Evolutionary conservation across 2,797 vertebrate genomes (phyloP), one percentile per base, ranked within the genome.

Genomic region (Rhinoraja longicauda): DNA sequence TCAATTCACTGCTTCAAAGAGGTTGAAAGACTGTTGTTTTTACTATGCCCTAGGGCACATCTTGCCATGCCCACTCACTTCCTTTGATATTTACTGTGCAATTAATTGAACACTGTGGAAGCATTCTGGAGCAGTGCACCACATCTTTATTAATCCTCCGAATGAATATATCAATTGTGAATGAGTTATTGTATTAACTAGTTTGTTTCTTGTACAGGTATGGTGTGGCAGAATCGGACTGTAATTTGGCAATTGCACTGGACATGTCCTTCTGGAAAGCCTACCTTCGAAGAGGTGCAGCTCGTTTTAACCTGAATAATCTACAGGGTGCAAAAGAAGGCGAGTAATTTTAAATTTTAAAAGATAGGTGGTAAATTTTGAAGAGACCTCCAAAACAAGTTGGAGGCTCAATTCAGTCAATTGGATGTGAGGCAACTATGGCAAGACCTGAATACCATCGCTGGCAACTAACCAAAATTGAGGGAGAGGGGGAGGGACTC

Each of bases 151-250:
- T 77, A 19, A 62, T 0, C n/a, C 5, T 32, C 21, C 88, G 82
- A 17, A 19, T 36, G 64, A 19, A 88, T 64, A 67, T 6, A 88
- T 72, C 6, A 21, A 36, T 36, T 67, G 62, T 36, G 17, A 36
- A 21, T 45, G 21, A 91, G 24, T 12, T 91, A 10, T 73, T 10
- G 32, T 12, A 9, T 21, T 72, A 91, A 39, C n/a, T 62, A 7
- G 2, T 79, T 36, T 78, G 12, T 62, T 45, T 59, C 9, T 93
- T 7, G 81, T 94, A 10, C 94, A 99, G 99, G 93, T 99, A 95
- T 94, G 97, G 97, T n/a, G 98, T 99, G 94, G 98, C 98, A 0
- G 99, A 99, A 95, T 98, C 98, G 0, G 99, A 99, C 95, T 99
- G 98, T 95, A 98, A 97, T 95, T 96, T 99, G 95, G 98, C 99